These are phyloP conservation scores for Hofmannophila pseudospretella DNA, from an alignment of 2,888 invertebrate genomes.

Conservation along the genomic window DNA sequence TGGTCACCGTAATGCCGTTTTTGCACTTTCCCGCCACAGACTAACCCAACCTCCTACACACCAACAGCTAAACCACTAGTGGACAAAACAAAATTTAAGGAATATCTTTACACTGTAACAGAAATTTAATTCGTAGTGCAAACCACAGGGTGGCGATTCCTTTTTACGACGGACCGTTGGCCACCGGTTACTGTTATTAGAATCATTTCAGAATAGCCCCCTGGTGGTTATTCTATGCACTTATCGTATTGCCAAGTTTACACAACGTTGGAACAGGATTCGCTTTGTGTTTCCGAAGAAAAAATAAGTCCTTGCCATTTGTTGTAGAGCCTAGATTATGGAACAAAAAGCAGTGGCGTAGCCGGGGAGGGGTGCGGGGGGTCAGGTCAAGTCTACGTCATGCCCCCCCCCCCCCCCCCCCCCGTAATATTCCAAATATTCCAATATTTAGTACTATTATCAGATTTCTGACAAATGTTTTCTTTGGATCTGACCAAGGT, in stretches of 20 bases:
- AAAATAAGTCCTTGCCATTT: too few species aligned
- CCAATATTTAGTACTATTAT: too few species aligned
- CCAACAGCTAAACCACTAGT: constrained; percentile 11
- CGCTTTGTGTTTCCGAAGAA: neutral
- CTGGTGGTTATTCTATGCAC: constrained; percentile 25
- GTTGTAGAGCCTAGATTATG: too few species aligned
- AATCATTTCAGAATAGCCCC: constrained; percentile 41
- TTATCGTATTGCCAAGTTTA: constrained; percentile 30
- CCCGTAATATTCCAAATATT: too few species aligned
- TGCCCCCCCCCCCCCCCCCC: too few species aligned
- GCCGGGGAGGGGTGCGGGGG: too few species aligned
- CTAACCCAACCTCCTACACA: constrained; percentile 3
- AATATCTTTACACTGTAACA: constrained; percentile 18
- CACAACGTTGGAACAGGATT: constrained; percentile 13
- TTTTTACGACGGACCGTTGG: constrained; percentile 56
- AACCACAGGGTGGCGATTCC: constrained; percentile 52
- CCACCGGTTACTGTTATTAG: constrained; percentile 55
- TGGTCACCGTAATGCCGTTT: constrained; percentile 36
- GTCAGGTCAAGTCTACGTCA: too few species aligned
- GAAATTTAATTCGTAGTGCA: constrained; percentile 40
- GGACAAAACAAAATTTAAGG: neutral
- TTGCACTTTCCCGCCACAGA: constrained; percentile 23
- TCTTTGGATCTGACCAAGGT: too few species aligned
- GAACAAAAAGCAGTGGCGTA: too few species aligned
- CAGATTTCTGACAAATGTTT: too few species aligned